Evolutionary conservation across 2,888 invertebrate species (phyloP), one percentile per base, ranked within the genome.

Genomic region (Chesias legatella): DNA sequence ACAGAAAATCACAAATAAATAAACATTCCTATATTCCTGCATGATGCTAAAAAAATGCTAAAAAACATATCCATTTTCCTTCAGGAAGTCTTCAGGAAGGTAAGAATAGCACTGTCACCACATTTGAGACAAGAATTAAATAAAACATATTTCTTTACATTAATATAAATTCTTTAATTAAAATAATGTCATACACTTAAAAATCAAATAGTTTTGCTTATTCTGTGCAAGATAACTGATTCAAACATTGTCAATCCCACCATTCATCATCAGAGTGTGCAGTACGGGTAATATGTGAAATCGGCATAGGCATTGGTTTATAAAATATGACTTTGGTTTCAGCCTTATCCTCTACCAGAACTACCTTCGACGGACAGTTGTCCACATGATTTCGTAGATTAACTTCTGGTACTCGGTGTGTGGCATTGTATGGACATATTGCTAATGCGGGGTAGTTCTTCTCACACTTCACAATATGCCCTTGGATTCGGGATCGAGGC

Each of bases 341-440:
- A 0, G 44, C 32, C 0, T 28, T 32, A 0, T 34, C 33, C 0
- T 60, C 37, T 7, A 60, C 51, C 0, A 64, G 60, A 10, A 62
- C 63, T 8, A 64, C 36, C 24, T 51, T 52, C 0, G 63, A 46
- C 0, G 71, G 66, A 30, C 78, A 77, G 1, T 44, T 38, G 0
- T 10, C 4, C 0, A 73, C 46, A 29, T 80, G 80, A 0, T 8
- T 51, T 25, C 56, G 57, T 20, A 84, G 49, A 44, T 89, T 80
- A 0, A 65, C 63, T 10, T 79, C 71, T 0, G 88, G 77, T 10
- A 85, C 58, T 0, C 89, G 70, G 51, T 91, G 92, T 0, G 80
- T 81, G 0, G 84, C 82, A 36, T 92, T 91, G 48, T 89, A 91
- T 0, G 90, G 90, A 35, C 92, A 92, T 1, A 81, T 79, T 1